phyloP scores from a whole-genome alignment of 2,113 vertebrate species.

The Pseudorhombus dupliciocellatus region DNA sequence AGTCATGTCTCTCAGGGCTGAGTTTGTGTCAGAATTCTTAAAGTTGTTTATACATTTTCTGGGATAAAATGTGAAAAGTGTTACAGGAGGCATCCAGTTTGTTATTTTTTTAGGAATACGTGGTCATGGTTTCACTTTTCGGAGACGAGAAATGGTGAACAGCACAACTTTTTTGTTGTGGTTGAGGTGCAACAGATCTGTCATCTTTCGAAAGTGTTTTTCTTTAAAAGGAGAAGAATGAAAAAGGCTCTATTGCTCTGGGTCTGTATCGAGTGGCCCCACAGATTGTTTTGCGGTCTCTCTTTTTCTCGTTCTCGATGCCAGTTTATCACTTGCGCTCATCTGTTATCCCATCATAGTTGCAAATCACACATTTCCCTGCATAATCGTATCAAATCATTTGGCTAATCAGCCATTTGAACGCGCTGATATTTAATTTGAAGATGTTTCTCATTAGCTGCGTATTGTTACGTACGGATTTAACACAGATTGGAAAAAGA shows the following conservation, averaged over 20 bases:
- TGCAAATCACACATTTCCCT: constrained; percentile 4
- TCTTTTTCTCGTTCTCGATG: too few species aligned
- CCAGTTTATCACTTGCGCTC: constrained; percentile 2
- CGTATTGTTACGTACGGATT: not conserved
- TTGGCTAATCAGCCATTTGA: constrained; percentile 14
- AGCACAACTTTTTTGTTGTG: not conserved
- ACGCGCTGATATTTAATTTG: constrained; percentile 9
- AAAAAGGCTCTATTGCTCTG: too few species aligned
- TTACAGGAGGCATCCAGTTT: not conserved
- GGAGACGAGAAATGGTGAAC: not conserved
- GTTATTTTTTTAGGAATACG: not conserved
- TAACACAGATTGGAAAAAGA: not conserved
- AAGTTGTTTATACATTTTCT: not conserved
- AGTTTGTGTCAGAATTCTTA: constrained; percentile 11
- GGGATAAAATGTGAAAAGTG: not conserved
- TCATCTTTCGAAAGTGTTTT: not conserved
- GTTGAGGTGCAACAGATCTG: not conserved
- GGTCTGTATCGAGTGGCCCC: not conserved
- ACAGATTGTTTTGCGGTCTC: not conserved
- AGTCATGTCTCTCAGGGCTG: constrained; percentile 16
- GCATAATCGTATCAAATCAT: constrained; percentile 12
- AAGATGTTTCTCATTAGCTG: not conserved
- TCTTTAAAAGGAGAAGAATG: too few species aligned
- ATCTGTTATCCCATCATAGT: constrained; percentile 8
- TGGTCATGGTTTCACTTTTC: not conserved